These are phyloP conservation scores for Tenebrosternarchus preto DNA, from an alignment of 2,113 vertebrate species.

Conservation along the genomic window DNA sequence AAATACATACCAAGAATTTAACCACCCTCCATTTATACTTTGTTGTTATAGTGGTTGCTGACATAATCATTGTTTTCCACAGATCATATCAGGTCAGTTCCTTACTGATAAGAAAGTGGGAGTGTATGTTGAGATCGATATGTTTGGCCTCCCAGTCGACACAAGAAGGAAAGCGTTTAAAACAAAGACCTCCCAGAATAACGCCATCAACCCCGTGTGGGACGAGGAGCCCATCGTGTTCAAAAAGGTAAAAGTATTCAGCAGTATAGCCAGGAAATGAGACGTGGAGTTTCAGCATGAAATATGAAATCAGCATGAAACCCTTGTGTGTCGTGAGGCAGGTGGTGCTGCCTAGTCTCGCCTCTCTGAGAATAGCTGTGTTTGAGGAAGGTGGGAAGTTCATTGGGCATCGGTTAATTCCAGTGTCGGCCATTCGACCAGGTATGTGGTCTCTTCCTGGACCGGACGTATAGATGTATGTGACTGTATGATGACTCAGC, in stretches of 20 bases:
- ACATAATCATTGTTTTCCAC: not conserved
- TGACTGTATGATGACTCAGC: not conserved
- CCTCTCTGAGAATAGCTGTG: constrained; percentile 83
- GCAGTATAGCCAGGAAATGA: not conserved
- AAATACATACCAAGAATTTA: not conserved
- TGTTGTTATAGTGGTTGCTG: not conserved
- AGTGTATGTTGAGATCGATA: constrained; percentile 88
- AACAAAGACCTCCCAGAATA: constrained; percentile 87
- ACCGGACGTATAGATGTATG: not conserved
- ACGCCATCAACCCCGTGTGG: constrained; percentile 88
- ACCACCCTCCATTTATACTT: not conserved
- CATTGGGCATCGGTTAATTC: constrained; percentile 87
- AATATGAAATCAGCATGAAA: not conserved
- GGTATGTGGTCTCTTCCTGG: constrained; percentile 65
- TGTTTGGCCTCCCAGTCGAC: constrained; percentile 89
- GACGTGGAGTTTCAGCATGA: not conserved
- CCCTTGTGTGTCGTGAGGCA: constrained; percentile 45
- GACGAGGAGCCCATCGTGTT: constrained; percentile 88
- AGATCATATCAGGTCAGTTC: constrained; percentile 91
- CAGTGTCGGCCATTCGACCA: constrained; percentile 86
- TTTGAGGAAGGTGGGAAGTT: constrained; percentile 91
- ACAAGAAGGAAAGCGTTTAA: constrained; percentile 87
- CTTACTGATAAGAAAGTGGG: constrained; percentile 89
- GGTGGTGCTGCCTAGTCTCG: constrained; percentile 86
- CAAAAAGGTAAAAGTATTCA: constrained; percentile 79